A percentile compares a stretch with the other conserved stretches of the same genome.
These are phyloP conservation scores for Anagyrus pseudococci DNA, from an alignment of 2,888 invertebrate genomes.

Conservation along the genomic window DNA sequence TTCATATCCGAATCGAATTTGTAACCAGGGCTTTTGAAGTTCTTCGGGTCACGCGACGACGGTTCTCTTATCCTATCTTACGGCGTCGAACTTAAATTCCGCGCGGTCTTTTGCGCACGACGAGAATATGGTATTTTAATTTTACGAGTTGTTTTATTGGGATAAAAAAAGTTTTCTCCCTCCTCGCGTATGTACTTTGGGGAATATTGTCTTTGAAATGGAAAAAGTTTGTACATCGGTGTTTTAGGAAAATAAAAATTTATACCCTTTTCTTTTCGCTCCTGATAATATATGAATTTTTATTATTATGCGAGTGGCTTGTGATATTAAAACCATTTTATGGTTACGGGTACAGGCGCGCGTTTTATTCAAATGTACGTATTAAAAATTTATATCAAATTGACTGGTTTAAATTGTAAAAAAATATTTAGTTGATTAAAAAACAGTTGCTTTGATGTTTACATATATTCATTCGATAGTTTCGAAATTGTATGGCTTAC, in stretches of 20 bases:
- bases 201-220: background rate
- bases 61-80: background rate
- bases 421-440: no score
- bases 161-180: background rate
- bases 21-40: background rate
- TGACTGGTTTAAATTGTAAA: no score
- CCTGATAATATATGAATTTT: no score
- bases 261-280: background rate
- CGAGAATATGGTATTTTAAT: no score
- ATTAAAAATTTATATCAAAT: no score
- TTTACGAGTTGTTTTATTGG: background rate
- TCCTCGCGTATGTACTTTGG: background rate
- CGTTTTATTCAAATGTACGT: background rate
- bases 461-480: no score
- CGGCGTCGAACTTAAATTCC: background rate
- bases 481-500: no score
- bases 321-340: background rate
- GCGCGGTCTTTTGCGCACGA: no score
- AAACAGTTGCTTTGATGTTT: no score
- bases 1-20: constrained; percentile 17
- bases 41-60: background rate
- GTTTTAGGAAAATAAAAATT: background rate
- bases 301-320: no score
- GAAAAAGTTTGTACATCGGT: background rate
- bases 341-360: background rate